These are phyloP conservation scores for Trichomycterus rosablanca DNA, from an alignment of 2,113 vertebrate genomes.

Conservation along the genomic window DNA sequence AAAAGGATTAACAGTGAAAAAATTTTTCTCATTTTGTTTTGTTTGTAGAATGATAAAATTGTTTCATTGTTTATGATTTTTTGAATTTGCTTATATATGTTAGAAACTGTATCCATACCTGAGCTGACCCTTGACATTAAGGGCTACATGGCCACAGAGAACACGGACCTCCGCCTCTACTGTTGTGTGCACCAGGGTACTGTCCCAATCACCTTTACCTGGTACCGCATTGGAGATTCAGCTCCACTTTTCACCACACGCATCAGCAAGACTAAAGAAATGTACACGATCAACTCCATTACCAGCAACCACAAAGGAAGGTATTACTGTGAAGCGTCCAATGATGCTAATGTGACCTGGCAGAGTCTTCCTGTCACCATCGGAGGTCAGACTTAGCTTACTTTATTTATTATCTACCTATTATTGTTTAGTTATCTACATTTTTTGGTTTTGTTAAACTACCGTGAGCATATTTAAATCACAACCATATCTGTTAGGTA, in stretches of 20 bases:
- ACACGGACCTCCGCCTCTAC: conserved; percentile 44
- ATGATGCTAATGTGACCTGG: conserved; percentile 43
- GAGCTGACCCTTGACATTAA: conserved; percentile 27
- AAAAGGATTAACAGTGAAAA: too few species aligned
- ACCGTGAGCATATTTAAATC: too few species aligned
- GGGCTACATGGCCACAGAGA: conserved; percentile 47
- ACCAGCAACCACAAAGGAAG: conserved; percentile 36
- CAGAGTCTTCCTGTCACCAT: conserved; percentile 31
- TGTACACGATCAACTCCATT: conserved; percentile 35
- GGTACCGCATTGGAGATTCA: conserved; percentile 29
- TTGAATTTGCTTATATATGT: neutral
- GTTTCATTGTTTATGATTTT: neutral
- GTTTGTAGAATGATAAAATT: too few species aligned
- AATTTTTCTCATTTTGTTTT: too few species aligned
- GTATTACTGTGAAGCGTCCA: conserved; percentile 60
- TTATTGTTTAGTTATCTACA: too few species aligned
- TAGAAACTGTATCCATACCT: conserved; percentile 59
- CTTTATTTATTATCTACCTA: too few species aligned
- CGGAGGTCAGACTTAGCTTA: conserved; percentile 45
- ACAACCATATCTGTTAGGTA: too few species aligned
- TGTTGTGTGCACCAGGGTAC: conserved; percentile 57
- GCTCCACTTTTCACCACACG: neutral
- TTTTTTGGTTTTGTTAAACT: too few species aligned
- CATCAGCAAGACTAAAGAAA: neutral
- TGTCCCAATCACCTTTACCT: conserved; percentile 58